Conservation (phyloP, 2,797 vertebrate genomes). For the Monodelphis domestica region DNA sequence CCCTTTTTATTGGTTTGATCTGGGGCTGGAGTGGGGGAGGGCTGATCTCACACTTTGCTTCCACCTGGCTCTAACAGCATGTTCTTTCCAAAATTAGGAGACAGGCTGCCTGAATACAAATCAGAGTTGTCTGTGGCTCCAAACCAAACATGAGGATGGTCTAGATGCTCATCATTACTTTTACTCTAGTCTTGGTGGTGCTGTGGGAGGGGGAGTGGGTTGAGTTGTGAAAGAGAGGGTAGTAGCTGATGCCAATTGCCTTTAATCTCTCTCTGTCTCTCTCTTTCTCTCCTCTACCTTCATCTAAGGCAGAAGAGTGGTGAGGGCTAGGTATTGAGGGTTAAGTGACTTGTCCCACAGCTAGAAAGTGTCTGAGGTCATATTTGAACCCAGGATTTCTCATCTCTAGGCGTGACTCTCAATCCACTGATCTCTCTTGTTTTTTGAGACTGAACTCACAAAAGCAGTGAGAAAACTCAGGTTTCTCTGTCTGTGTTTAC, state of each 20-base stretch:
- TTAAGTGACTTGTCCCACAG: too few species aligned
- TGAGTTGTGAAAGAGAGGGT: too few species aligned
- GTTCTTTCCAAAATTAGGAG: constrained; percentile 1
- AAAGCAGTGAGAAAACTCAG: background rate
- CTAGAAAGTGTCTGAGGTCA: too few species aligned
- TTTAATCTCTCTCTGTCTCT: too few species aligned
- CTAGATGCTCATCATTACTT: background rate
- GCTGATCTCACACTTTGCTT: background rate
- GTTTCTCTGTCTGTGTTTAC: background rate
- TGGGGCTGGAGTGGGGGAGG: background rate
- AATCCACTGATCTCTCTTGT: too few species aligned
- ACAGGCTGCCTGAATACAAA: background rate
- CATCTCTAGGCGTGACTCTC: too few species aligned
- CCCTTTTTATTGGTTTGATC: background rate
- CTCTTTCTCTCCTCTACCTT: too few species aligned
- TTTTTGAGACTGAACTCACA: background rate
- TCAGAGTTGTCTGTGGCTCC: constrained; percentile 8
- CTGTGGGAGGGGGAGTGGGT: background rate
- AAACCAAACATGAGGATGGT: background rate
- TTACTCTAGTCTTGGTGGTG: background rate
- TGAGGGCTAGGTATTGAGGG: too few species aligned
- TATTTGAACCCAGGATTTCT: too few species aligned
- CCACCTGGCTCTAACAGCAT: constrained; percentile 4
- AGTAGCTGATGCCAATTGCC: too few species aligned
- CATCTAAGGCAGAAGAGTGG: too few species aligned